phyloP scores from a whole-genome alignment of 2,888 invertebrate species.

The Erebia palarica region DNA sequence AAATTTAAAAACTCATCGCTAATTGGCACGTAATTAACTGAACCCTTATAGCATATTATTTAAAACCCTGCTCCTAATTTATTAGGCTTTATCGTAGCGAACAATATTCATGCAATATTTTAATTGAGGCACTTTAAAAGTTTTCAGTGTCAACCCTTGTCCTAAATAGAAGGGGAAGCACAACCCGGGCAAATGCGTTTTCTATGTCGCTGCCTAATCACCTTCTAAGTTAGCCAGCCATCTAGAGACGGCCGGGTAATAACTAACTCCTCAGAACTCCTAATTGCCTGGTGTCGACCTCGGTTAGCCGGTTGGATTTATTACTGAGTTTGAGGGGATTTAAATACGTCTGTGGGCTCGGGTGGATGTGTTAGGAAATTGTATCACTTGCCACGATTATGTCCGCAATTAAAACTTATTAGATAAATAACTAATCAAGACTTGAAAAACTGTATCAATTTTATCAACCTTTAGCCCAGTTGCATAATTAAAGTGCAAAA shows the following conservation, averaged over 20 bases:
- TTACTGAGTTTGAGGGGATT: conserved; percentile 39
- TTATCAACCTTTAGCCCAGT: too few species aligned
- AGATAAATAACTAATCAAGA: too few species aligned
- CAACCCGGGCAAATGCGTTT: conserved; percentile 72
- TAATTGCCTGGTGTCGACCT: conserved; percentile 65
- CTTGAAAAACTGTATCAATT: too few species aligned
- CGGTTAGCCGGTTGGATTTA: conserved; percentile 62
- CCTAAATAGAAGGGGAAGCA: conserved; percentile 26
- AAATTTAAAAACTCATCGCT: too few species aligned
- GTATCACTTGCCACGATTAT: background rate
- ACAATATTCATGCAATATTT: background rate
- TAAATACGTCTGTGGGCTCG: conserved; percentile 1
- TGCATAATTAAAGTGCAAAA: too few species aligned
- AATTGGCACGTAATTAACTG: too few species aligned
- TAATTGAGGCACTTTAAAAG: conserved; percentile 2
- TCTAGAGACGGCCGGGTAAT: conserved; percentile 54
- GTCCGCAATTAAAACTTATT: background rate
- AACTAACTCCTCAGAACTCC: conserved; percentile 58
- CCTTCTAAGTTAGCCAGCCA: conserved; percentile 50
- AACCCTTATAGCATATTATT: too few species aligned
- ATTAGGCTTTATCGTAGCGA: too few species aligned
- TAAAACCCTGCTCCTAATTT: too few species aligned
- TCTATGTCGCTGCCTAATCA: conserved; percentile 62
- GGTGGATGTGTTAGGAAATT: background rate
- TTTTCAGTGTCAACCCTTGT: conserved; percentile 17